Evolutionary conservation across 1,140 invertebrate genomes (phyloP), one percentile per base, ranked within the genome.

Genomic region (Drosophila sp.): DNA sequence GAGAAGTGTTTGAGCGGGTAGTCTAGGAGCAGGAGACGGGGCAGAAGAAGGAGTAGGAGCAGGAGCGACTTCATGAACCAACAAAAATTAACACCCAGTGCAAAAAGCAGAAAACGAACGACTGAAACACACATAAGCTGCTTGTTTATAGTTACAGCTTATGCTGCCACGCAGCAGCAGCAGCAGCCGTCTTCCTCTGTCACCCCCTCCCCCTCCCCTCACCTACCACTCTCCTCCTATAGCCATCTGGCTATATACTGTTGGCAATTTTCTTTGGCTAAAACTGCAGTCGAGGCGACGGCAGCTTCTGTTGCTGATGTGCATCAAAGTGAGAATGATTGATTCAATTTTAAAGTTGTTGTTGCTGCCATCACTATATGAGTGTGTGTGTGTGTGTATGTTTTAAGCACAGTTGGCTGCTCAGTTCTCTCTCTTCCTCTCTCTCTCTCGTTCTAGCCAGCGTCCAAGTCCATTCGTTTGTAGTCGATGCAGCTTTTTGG

Each of bases 251-350:
- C 72, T 1, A 1, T 17, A 17, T 50, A 50, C 72, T 76, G 76
- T 76, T 60, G 76, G 76, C 73, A 66, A 74, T 70, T 89, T 87
- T 84, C 80, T 78, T 89, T 72, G 61, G 76, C 73, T 80, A 76
- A 83, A 80, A 84, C 80, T 89, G 84, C 77, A 89, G 80, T 76
- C 72, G 80, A 69, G 79, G 80, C 73, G 78, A 70, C 60, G 64
- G 76, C 84, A 89, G 84, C 84, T 89, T 80, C 84, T 89, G 84
- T 86, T 86, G 81, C 89, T 90, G 89, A 89, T 91, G 89, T 91
- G 89, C 89, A 91, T 91, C 89, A 91, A 90, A 90, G 84, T 91
- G 89, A 89, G 89, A 91, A 91, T 91, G 89, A 91, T 91, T 90
- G 89, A 91, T 91, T 90, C 89, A 91, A 91, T 84, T 91, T 91